Evolutionary conservation across 2,888 invertebrate species (phyloP).

Genomic region (Ophion slaviceki): DNA sequence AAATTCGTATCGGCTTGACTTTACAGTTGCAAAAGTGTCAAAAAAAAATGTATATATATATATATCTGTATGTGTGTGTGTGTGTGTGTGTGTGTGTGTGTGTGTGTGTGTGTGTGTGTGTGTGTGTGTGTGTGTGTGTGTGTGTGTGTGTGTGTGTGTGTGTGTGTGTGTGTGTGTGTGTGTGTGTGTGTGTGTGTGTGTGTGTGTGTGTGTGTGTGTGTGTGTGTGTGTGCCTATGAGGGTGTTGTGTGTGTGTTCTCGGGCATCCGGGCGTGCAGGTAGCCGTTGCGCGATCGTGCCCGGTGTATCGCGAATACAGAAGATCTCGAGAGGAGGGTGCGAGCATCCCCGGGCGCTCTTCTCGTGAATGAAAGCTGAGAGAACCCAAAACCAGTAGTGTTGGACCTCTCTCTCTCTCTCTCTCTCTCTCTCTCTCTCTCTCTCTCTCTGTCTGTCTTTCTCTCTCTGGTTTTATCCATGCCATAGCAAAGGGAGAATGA

Average conservation of each 20-base stretch:
- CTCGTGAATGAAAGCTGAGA: conserved; percentile 59
- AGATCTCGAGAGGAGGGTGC: conserved; percentile 37
- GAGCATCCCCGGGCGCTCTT: conserved; percentile 62
- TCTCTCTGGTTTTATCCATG: conserved; percentile 38
- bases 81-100: conserved; percentile 22
- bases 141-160: too few relatives aligned
- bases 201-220: too few relatives aligned
- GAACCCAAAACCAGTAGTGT: conserved; percentile 58
- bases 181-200: not conserved
- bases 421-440: conserved; percentile 16
- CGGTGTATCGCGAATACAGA: conserved; percentile 42
- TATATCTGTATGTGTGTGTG: conserved; percentile 1
- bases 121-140: too few relatives aligned
- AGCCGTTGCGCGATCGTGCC: conserved; percentile 63
- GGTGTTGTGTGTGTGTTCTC: not conserved
- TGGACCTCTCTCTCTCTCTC: conserved; percentile 38
- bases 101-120: not conserved
- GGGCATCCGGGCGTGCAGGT: conserved; percentile 62
- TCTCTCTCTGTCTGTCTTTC: conserved; percentile 36
- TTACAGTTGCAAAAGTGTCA: too few relatives aligned
- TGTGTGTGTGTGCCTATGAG: too few relatives aligned
- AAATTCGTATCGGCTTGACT: too few relatives aligned
- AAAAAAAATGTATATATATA: not conserved
- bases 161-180: too few relatives aligned
- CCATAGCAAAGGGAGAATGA: conserved; percentile 64